Conservation (phyloP, 2,797 vertebrate species). For the Lates japonicus region DNA sequence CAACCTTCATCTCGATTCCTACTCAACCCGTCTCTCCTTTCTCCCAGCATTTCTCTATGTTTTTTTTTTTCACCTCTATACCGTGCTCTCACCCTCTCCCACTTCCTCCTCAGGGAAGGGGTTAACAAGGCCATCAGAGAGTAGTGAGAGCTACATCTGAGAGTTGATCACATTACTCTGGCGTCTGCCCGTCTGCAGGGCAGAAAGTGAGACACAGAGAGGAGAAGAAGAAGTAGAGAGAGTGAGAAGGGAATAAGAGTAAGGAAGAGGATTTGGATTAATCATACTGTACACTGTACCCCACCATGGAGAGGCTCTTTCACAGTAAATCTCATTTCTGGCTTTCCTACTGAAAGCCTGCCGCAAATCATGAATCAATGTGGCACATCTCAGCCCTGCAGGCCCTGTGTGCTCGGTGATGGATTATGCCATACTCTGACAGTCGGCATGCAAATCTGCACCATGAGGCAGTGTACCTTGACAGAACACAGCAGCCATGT, state of each 20-base stretch:
- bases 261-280: conserved; percentile 64
- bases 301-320: conserved; percentile 50
- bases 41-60: neutral
- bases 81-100: conserved; percentile 26
- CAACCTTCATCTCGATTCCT: conserved; percentile 25
- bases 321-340: conserved; percentile 64
- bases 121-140: conserved; percentile 81
- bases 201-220: conserved; percentile 59
- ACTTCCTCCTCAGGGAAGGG: conserved; percentile 68
- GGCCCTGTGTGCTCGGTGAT: conserved; percentile 60
- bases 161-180: conserved; percentile 81
- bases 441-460: conserved; percentile 65
- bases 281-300: conserved; percentile 48
- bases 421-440: conserved; percentile 54
- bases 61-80: conserved; percentile 10
- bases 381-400: conserved; percentile 55
- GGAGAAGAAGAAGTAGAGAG: conserved; percentile 30
- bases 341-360: conserved; percentile 47
- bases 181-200: conserved; percentile 77
- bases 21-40: conserved; percentile 17
- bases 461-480: conserved; percentile 39
- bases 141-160: conserved; percentile 70
- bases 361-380: conserved; percentile 63
- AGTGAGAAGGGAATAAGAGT: conserved; percentile 56
- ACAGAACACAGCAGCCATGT: conserved; percentile 41